Percentiles rank a stretch among this genome's conserved stretches.
These are phyloP conservation scores for Trissoscelio sp. DNA, from an alignment of 2,888 invertebrate genomes.

Conservation along the genomic window DNA sequence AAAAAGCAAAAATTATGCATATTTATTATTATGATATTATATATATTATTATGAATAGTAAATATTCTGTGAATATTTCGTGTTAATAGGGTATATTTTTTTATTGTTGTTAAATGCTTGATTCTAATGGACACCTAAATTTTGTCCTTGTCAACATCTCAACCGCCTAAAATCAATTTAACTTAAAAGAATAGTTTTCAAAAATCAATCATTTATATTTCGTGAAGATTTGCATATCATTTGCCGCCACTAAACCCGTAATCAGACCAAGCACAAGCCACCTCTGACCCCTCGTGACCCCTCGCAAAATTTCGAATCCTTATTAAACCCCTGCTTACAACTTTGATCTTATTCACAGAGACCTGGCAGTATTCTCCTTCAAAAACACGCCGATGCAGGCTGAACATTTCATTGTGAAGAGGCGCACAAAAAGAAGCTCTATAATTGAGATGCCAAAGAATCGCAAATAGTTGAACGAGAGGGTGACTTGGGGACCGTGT, in stretches of 20 bases:
- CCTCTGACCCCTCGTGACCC: background rate
- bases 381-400: slow-evolving; percentile 2
- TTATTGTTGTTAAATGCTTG: too few relatives aligned
- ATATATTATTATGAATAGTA: too few relatives aligned
- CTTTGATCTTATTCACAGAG: slow-evolving; percentile 28
- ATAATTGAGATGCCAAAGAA: slow-evolving; percentile 52
- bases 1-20: too few relatives aligned
- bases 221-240: background rate
- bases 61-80: too few relatives aligned
- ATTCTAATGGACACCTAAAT: too few relatives aligned
- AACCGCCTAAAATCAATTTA: too few relatives aligned
- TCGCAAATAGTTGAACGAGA: slow-evolving; percentile 28
- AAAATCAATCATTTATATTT: background rate
- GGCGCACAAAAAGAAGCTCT: slow-evolving; percentile 57
- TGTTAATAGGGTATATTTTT: too few relatives aligned
- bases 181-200: too few relatives aligned
- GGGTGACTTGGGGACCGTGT: slow-evolving; percentile 27
- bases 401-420: slow-evolving; percentile 8
- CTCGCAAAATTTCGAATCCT: slow-evolving; percentile 28
- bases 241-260: background rate
- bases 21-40: too few relatives aligned
- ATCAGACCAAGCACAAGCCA: background rate
- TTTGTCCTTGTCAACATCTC: too few relatives aligned
- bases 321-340: slow-evolving; percentile 41
- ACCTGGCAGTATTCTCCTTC: slow-evolving; percentile 1